phyloP scores from a whole-genome alignment of 2,113 vertebrate species.

The Ciconia maguari region DNA sequence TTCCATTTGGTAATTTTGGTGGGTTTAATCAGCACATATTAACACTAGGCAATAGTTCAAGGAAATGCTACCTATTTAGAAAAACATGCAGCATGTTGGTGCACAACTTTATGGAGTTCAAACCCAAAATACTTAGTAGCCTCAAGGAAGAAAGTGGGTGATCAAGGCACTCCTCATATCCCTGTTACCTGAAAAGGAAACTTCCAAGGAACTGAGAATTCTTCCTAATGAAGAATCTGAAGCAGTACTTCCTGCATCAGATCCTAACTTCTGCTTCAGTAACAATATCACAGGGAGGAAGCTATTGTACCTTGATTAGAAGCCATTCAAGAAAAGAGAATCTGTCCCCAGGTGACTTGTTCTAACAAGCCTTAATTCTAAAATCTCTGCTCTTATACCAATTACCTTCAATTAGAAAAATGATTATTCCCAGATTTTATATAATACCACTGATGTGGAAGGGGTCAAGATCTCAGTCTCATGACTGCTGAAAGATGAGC shows the following conservation, averaged over 20 bases:
- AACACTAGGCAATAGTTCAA: background rate
- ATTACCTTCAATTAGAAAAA: conserved; percentile 2
- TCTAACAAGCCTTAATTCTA: background rate
- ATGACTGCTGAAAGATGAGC: conserved; percentile 11
- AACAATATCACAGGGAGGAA: background rate
- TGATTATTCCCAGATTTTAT: conserved; percentile 1
- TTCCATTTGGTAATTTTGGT: background rate
- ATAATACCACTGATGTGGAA: background rate
- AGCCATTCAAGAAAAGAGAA: background rate
- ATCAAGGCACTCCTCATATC: background rate
- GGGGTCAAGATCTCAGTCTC: background rate
- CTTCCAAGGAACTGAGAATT: background rate
- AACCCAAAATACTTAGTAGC: background rate
- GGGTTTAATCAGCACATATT: background rate
- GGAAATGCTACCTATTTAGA: background rate
- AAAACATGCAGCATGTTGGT: background rate
- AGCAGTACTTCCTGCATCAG: background rate
- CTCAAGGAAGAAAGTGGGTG: background rate
- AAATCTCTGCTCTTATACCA: background rate
- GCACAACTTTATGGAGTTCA: background rate
- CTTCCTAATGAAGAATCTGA: background rate
- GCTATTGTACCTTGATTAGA: background rate
- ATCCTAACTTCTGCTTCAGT: background rate
- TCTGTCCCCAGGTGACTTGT: background rate
- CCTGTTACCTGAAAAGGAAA: background rate